A percentile compares a stretch with the other conserved stretches of the same genome.
Conservation (phyloP, 2,797 vertebrate species). For the Hoplostethus mediterraneus region DNA sequence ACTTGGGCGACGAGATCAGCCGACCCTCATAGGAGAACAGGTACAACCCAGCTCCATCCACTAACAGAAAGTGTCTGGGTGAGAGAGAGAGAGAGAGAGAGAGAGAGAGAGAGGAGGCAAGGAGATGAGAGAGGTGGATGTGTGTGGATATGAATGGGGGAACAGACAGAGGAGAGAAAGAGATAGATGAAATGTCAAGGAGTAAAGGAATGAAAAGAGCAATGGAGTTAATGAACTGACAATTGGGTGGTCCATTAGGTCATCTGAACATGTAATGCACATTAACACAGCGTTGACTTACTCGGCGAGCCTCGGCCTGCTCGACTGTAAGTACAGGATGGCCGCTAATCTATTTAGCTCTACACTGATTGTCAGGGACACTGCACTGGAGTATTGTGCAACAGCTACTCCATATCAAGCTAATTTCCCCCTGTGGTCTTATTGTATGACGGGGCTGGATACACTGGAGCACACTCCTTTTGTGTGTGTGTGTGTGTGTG, state of each 20-base stretch:
- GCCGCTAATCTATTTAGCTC: conserved; percentile 71
- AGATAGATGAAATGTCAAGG: conserved; percentile 18
- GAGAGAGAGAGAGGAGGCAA: conserved; percentile 3
- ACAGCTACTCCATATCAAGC: conserved; percentile 78
- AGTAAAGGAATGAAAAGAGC: conserved; percentile 33
- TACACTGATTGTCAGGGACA: conserved; percentile 59
- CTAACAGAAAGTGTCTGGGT: conserved; percentile 93
- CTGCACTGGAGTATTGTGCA: conserved; percentile 66
- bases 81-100: too few species aligned
- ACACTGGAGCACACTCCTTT: conserved; percentile 45
- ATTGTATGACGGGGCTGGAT: conserved; percentile 66
- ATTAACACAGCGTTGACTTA: conserved; percentile 55
- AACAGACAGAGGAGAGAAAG: background rate
- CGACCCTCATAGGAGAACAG: conserved; percentile 96
- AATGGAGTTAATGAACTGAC: conserved; percentile 49
- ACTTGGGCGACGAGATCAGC: conserved; percentile 92
- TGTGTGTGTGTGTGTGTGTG: too few species aligned
- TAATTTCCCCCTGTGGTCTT: conserved; percentile 73
- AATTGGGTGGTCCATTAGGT: conserved; percentile 10
- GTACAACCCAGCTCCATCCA: conserved; percentile 93
- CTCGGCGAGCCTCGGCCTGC: conserved; percentile 50
- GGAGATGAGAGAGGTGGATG: background rate
- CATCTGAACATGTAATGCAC: conserved; percentile 48
- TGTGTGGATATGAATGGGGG: background rate
- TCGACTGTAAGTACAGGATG: conserved; percentile 62